Percentiles rank a stretch among this genome's conserved stretches.
Conservation (phyloP, 2,888 invertebrate species). For the Ecliptopera silaceata region DNA sequence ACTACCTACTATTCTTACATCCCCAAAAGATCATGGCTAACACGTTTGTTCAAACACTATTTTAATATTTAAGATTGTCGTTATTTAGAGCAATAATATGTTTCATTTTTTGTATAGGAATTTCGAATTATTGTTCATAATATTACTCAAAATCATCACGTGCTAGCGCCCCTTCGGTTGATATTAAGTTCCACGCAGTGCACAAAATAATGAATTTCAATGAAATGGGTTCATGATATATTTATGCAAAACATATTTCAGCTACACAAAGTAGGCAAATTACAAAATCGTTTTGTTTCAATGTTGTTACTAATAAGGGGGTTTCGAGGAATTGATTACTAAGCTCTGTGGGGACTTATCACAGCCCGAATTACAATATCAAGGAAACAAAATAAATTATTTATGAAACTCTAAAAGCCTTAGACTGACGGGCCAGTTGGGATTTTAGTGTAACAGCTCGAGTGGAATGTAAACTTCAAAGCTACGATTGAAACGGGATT, state of each 20-base stretch:
- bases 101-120: too few species aligned
- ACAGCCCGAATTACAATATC: conserved; percentile 54
- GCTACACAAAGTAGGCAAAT: conserved; percentile 25
- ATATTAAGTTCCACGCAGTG: not conserved
- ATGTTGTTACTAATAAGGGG: conserved; percentile 51
- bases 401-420: conserved; percentile 43
- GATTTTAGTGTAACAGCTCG: not conserved
- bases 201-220: not conserved
- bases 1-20: too few species aligned
- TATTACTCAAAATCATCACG: too few species aligned
- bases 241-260: conserved; percentile 20
- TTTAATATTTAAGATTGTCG: too few species aligned
- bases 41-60: too few species aligned
- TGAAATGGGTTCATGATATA: not conserved
- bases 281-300: conserved; percentile 43
- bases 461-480: not conserved
- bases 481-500: not conserved
- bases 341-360: conserved; percentile 49
- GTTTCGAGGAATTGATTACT: conserved; percentile 51
- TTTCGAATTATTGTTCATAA: too few species aligned
- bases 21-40: too few species aligned
- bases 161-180: too few species aligned
- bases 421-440: not conserved
- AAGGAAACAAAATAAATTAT: conserved; percentile 58
- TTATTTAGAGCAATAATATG: too few species aligned